Evolutionary conservation across 1,140 invertebrate species (phyloP), one percentile per base, ranked within the genome.

Genomic region (Drusus annulatus): DNA sequence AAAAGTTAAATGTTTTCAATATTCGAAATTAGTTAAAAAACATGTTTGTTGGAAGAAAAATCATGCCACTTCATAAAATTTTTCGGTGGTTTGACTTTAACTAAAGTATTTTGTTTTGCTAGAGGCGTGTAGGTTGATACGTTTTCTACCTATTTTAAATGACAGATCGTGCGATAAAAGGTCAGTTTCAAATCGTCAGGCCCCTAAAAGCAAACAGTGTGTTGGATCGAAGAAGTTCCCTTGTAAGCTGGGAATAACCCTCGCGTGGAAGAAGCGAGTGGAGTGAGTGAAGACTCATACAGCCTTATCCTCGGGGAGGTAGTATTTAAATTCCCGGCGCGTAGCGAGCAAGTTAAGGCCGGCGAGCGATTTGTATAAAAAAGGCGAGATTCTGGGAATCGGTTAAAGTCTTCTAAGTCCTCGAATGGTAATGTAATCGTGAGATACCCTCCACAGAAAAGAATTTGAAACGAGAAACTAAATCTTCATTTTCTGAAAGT

Each of bases 351-450:
- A 71, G 17, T 71, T 71, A 71, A 71, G 68, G 68, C 50, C 68
- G 50, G 21, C 68, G 51, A 51, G 45, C 68, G 68, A 71, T 71
- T 71, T 71, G 68, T 71, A 71, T 51, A 51, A 71, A 71, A 65
- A 71, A 52, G 25, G 45, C 23, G 62, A 65, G 62, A 65, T 65
- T 65, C 45, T 50, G 17, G 68, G 25, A 50, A 71, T 25, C 68
- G 68, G 68, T 71, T 71, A 51, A 71, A 71, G 50, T 71, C 68
- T 10, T 51, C 50, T 25, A 51, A 71, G 45, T 71, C 68, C 68
- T 71, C 45, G 13, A 52, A 71, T 21, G 45, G 68, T 52, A 52
- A 71, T 51, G 25, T 51, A 52, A 71, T 51, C 68, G 19, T 25
- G 36, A 13, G 8, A 60, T 58, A 75, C 73, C 15, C 52, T 4